Conservation (phyloP, 2,113 vertebrate genomes). For the Marcusenius ussheri region DNA sequence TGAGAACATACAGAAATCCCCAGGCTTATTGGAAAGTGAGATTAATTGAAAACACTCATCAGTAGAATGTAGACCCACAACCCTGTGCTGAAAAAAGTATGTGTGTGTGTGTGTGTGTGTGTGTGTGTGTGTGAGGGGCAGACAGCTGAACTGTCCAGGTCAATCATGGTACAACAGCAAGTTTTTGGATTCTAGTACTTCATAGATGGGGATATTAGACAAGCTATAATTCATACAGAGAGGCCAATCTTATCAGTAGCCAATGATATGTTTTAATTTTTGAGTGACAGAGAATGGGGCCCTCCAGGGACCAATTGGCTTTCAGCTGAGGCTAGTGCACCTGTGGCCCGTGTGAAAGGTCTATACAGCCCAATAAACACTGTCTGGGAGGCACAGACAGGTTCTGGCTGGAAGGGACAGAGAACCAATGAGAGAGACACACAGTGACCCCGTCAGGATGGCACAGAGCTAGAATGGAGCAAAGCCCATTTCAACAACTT, state of each 20-base stretch:
- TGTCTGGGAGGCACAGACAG: not conserved
- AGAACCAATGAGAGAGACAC: not conserved
- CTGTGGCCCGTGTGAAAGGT: not conserved
- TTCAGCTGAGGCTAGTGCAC: not conserved
- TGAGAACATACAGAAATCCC: not conserved
- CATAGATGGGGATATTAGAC: not conserved
- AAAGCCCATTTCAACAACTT: not conserved
- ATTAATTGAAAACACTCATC: not conserved
- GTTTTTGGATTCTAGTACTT: not conserved
- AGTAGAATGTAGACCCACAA: not conserved
- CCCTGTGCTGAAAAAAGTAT: not conserved
- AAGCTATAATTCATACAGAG: not conserved
- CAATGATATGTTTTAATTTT: not conserved
- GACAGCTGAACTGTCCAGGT: not conserved
- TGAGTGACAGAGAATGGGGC: not conserved
- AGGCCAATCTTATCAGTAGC: not conserved
- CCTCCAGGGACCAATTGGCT: not conserved
- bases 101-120: too few species aligned
- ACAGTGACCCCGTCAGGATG: not conserved
- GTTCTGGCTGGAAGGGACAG: not conserved
- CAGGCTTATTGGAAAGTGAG: not conserved
- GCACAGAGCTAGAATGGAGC: not conserved
- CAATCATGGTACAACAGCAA: not conserved
- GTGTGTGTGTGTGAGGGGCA: not conserved
- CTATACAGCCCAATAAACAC: not conserved